These are phyloP conservation scores for Xestia c-nigrum DNA, from an alignment of 2,888 invertebrate species.

Conservation along the genomic window DNA sequence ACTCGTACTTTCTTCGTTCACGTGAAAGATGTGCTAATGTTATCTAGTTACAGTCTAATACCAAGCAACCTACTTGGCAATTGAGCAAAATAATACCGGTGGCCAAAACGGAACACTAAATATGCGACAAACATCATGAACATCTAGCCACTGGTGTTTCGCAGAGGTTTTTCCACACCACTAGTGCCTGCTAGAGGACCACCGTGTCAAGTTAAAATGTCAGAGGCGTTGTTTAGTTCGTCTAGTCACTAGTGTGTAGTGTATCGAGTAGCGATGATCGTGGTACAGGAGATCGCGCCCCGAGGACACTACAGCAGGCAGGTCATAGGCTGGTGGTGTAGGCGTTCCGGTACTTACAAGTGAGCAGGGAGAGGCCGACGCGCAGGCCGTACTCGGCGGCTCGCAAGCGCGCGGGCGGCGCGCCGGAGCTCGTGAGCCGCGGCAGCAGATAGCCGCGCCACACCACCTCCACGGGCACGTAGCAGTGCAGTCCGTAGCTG, in stretches of 20 bases:
- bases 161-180: too few relatives aligned
- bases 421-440: constrained; percentile 72
- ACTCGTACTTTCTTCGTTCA: too few relatives aligned
- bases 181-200: too few relatives aligned
- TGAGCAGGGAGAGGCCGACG: constrained; percentile 94
- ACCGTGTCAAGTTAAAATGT: background rate
- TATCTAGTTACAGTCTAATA: too few relatives aligned
- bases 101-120: too few relatives aligned
- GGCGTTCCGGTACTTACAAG: constrained; percentile 92
- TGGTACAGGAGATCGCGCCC: background rate
- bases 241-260: background rate
- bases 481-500: constrained; percentile 98
- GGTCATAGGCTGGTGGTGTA: background rate
- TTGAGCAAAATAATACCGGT: too few relatives aligned
- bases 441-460: constrained; percentile 94
- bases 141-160: too few relatives aligned
- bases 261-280: too few relatives aligned
- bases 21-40: too few relatives aligned
- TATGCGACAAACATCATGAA: too few relatives aligned
- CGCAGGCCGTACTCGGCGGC: constrained; percentile 94
- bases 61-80: too few relatives aligned
- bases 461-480: constrained; percentile 98
- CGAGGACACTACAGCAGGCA: background rate
- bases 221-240: background rate
- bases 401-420: constrained; percentile 78